phyloP scores from a whole-genome alignment of 2,888 invertebrate genomes.

The Drosophila neotestacea region DNA sequence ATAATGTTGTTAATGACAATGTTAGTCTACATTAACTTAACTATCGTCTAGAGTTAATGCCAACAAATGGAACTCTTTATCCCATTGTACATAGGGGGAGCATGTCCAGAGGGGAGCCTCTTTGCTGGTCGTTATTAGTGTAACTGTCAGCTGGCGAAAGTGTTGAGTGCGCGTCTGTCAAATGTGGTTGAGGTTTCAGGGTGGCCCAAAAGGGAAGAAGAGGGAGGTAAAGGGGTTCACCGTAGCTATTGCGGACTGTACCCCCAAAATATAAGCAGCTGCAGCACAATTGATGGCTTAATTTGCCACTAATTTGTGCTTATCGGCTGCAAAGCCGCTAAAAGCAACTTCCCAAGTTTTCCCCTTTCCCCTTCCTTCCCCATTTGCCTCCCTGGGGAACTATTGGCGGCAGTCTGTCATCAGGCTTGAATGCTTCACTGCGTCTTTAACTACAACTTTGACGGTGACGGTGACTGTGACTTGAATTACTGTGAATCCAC shows the following conservation, averaged over 20 bases:
- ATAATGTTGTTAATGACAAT: too few relatives aligned
- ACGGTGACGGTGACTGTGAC: conserved; percentile 15
- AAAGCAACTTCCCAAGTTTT: not conserved
- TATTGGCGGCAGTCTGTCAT: conserved; percentile 16
- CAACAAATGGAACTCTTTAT: too few relatives aligned
- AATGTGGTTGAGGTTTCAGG: conserved; percentile 60
- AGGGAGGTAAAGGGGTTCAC: not conserved
- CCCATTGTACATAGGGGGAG: not conserved
- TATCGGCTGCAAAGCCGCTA: conserved; percentile 49
- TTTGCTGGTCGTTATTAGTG: conserved; percentile 65
- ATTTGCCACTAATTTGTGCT: conserved; percentile 81
- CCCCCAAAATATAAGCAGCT: conserved; percentile 52
- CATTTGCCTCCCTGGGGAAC: too few relatives aligned
- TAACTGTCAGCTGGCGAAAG: conserved; percentile 76
- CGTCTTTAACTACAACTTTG: conserved; percentile 1
- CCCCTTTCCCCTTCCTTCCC: not conserved
- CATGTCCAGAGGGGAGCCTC: not conserved
- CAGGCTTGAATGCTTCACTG: conserved; percentile 29
- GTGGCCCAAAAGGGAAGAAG: not conserved
- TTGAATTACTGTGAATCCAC: not conserved
- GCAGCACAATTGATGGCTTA: conserved; percentile 70
- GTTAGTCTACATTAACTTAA: too few relatives aligned
- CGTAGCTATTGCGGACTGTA: conserved; percentile 12
- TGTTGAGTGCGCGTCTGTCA: conserved; percentile 81
- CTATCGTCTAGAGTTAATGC: too few relatives aligned